Conservation (phyloP, 1,140 invertebrate species). For the Scaptomyza graminum region DNA sequence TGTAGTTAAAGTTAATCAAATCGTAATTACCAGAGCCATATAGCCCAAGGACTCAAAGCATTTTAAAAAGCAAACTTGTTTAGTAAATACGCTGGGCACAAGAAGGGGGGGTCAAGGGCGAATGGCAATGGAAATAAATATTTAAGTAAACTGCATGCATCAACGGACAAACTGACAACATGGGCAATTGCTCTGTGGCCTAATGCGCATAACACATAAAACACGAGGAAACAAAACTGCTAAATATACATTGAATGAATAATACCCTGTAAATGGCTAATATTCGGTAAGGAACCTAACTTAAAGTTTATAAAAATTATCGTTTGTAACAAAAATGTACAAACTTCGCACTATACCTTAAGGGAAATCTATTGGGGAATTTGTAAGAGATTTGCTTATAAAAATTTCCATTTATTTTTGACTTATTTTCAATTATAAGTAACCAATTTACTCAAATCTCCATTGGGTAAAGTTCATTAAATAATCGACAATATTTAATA, state of each 20-base stretch:
- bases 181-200: constrained; percentile 33
- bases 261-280: constrained; percentile 7
- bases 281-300: too few relatives aligned
- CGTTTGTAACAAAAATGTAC: neutral
- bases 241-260: constrained; percentile 1
- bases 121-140: neutral
- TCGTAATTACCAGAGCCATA: constrained; percentile 83
- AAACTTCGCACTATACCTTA: neutral
- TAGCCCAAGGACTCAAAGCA: constrained; percentile 66
- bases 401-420: too few relatives aligned
- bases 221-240: constrained; percentile 19
- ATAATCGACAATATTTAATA: too few relatives aligned
- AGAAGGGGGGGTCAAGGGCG: too few relatives aligned
- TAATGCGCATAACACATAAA: constrained; percentile 48
- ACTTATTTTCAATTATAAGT: too few relatives aligned
- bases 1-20: constrained; percentile 84
- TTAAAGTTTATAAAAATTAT: too few relatives aligned
- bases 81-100: constrained; percentile 47
- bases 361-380: too few relatives aligned
- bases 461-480: too few relatives aligned
- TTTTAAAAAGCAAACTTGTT: constrained; percentile 83
- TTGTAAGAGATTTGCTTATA: too few relatives aligned
- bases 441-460: too few relatives aligned
- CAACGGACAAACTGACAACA: constrained; percentile 21
- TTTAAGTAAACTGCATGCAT: constrained; percentile 23